A percentile compares a stretch with the other conserved stretches of the same genome.
Evolutionary conservation across 2,888 invertebrate genomes (phyloP).

Genomic region (Stenurella melanura): DNA sequence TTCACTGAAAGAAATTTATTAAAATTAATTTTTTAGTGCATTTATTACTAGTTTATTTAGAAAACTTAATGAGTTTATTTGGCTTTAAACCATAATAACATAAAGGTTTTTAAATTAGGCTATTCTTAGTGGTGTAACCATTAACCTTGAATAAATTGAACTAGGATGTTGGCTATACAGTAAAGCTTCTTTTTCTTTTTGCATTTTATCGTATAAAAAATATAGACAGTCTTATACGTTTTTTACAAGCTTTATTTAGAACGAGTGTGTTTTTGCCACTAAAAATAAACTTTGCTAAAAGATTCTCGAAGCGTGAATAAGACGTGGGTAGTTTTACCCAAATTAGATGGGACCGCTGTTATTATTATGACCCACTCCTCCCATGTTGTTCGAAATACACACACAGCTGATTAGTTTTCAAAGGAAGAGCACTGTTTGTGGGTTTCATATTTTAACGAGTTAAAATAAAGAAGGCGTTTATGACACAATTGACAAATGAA

Average conservation of each 20-base stretch:
- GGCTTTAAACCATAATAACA: too few species aligned
- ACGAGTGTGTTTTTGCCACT: neutral
- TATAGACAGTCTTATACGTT: neutral
- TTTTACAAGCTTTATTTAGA: neutral
- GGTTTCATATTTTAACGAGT: neutral
- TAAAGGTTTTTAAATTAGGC: too few species aligned
- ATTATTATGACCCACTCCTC: conserved; percentile 4
- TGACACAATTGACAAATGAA: too few species aligned
- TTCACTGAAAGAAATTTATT: too few species aligned
- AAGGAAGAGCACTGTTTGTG: neutral
- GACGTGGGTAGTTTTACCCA: conserved; percentile 1
- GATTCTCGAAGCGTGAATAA: neutral
- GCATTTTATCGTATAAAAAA: too few species aligned
- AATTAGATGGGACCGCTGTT: neutral
- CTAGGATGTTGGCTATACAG: too few species aligned
- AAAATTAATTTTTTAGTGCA: too few species aligned
- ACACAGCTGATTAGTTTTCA: conserved; percentile 1
- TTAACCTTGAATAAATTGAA: too few species aligned
- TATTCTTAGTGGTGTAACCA: too few species aligned
- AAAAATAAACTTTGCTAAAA: neutral
- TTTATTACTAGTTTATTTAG: too few species aligned
- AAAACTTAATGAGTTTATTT: too few species aligned
- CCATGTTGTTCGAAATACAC: neutral
- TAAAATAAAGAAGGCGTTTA: neutral
- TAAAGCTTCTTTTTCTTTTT: too few species aligned